Base-by-base conservation (phyloP, 1,140 invertebrate species). In the Macrobrachium nipponense region DNA sequence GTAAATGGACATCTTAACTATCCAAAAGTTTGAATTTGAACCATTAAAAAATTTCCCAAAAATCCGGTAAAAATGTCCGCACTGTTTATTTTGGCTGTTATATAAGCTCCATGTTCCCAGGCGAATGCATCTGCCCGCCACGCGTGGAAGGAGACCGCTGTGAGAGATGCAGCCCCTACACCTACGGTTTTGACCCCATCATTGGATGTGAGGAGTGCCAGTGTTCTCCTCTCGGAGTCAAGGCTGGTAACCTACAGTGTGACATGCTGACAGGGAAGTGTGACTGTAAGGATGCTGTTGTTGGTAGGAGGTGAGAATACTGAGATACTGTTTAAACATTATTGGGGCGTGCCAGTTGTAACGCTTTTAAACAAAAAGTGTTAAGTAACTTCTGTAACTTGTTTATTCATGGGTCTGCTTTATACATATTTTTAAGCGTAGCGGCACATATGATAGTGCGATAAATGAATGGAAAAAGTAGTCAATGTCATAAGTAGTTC, bases 191-290 rank as follows among this genome's bases (percentile, higher is more conserved):
- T 91, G 96, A 99, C 93, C 94, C 95, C 43, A 94, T 98, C 11
- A 96, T 98, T 90, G 98, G 98, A 10, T 99, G 98, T 91, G 96
- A 98, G 91, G 95, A 97, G 77, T 99, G 98, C 90, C 95, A 95
- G 86, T 99, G 98, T 91, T 94, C 96, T 87, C 93, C 93, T 4
- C 90, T 95, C 27, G 98, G 98, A 70, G 96, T 98, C 0, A 89
- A 94, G 0, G 92, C 93, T 88, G 94, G 94, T 10, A 93, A 96
- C 88, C 90, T 96, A 10, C 97, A 98, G 90, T 99, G 98, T 91
- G 96, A 99, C 90, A 91, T 96, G 0, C 91, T 94, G 15, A 96
- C 93, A 89, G 98, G 98, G 61, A 94, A 94, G 79, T 99, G 98
- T 91, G 90, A 92, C 94, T 95, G 91, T 86, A 86, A 89, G 44